Percentiles rank a stretch among this genome's conserved stretches.
Evolutionary conservation across 2,888 invertebrate species (phyloP).

Genomic region (Isotomurus palustris): DNA sequence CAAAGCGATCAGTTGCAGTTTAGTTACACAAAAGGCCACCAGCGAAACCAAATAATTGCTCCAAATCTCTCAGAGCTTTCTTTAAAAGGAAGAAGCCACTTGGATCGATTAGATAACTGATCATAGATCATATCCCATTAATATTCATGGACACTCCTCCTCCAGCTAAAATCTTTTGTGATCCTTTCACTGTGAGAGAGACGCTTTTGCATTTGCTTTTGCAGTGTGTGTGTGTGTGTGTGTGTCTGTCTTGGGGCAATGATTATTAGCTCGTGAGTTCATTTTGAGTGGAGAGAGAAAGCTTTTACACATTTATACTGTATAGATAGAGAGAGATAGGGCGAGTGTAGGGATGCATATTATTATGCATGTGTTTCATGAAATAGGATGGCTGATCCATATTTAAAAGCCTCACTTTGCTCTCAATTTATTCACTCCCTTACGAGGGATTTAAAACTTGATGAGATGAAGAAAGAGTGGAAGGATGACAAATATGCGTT

Average conservation of each 20-base stretch:
- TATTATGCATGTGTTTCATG: too few species aligned
- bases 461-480: constrained; percentile 14
- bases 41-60: constrained; percentile 3
- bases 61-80: neutral
- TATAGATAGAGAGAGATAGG: too few species aligned
- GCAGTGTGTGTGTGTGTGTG: too few species aligned
- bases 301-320: too few species aligned
- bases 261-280: too few species aligned
- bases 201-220: too few species aligned
- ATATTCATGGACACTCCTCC: neutral
- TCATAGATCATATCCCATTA: constrained; percentile 6
- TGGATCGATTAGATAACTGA: constrained; percentile 1
- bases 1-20: too few species aligned
- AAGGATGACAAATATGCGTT: constrained; percentile 8
- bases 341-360: too few species aligned
- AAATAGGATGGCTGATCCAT: too few species aligned
- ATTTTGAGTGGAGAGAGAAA: too few species aligned
- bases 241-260: too few species aligned
- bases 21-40: constrained; percentile 6
- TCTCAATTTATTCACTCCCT: neutral
- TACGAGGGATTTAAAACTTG: constrained; percentile 12
- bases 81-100: neutral
- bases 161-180: neutral
- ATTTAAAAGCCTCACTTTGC: neutral
- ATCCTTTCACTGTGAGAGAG: neutral